Conservation (phyloP, 2,888 invertebrate species). For the Hydropsyche betteni region DNA sequence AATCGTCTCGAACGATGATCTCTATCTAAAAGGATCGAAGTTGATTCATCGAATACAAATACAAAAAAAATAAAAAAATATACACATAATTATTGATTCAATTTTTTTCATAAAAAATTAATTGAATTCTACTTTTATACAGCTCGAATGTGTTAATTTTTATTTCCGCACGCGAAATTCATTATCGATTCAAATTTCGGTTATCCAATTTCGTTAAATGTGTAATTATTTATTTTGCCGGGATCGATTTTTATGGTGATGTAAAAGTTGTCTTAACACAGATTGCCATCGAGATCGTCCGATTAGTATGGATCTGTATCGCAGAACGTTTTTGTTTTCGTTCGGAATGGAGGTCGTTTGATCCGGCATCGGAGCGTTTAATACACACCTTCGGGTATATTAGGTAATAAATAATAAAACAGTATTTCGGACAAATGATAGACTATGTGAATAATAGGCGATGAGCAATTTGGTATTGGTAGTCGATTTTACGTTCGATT, state of each 20-base stretch:
- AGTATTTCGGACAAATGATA: neutral
- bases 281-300: neutral
- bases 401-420: conserved; percentile 17
- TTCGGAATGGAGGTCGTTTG: conserved; percentile 3
- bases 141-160: too few relatives aligned
- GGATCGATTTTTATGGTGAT: neutral
- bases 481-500: neutral
- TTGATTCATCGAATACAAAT: too few relatives aligned
- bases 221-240: too few relatives aligned
- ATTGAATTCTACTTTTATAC: too few relatives aligned
- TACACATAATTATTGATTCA: too few relatives aligned
- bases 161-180: too few relatives aligned
- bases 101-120: too few relatives aligned
- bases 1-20: too few relatives aligned
- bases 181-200: too few relatives aligned
- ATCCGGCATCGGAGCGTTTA: neutral
- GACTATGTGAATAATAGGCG: neutral
- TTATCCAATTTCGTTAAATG: too few relatives aligned
- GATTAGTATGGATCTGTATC: conserved; percentile 3
- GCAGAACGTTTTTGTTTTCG: conserved; percentile 1
- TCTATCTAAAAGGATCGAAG: too few relatives aligned
- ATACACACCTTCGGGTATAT: neutral
- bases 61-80: too few relatives aligned
- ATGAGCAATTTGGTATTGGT: neutral
- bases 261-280: conserved; percentile 13